Base-by-base conservation (phyloP, 2,888 invertebrate genomes). In the Synanthedon formicaeformis region DNA sequence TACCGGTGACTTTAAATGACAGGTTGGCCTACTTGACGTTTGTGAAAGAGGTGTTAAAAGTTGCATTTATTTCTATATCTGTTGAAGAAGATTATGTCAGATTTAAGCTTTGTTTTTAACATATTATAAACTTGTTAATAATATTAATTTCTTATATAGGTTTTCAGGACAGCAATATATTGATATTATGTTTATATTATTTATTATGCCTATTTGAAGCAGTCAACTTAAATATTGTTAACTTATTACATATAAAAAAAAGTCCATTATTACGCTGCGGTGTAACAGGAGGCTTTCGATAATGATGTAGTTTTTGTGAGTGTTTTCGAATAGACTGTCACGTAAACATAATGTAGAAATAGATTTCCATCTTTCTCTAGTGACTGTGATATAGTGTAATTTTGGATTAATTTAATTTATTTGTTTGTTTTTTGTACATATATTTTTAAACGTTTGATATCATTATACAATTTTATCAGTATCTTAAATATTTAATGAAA, bases 331-430 rank as follows among this genome's bases (percentile, higher is more conserved):
- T 85, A 82, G 81, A 84, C 81, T 85, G 82, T 77, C 70, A 70
- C 70, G 59, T 75, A 67, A 34, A 74, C 62, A 63, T 73, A 78
- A 75, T 58, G 66, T 79, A 80, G 75, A 63, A 62, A 64, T 73
- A 75, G 71, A 66, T 73, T 77, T 79, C 78, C 73, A 81, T 78
- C 76, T 82, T 74, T 85, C 71, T 83, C 79, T 86, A 87, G 86
- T 75, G 76, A 83, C 86, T 87, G 86, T 87, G 86, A 87, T 87
- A 87, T 85, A 85, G 81, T 79, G 81, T 85, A 82, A 84, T 84
- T 85, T 82, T 70, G 66, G 73, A 72, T 68, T 74, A 73, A 71
- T 69, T 74, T 64, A 64, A 68, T 69, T 68, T 71, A 73, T 77
- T 66, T 71, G 79, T 78, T 72, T 81, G 83, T 34, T 34, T 8